Conservation (phyloP, 2,797 vertebrate species). For the Onychomys arenicola region DNA sequence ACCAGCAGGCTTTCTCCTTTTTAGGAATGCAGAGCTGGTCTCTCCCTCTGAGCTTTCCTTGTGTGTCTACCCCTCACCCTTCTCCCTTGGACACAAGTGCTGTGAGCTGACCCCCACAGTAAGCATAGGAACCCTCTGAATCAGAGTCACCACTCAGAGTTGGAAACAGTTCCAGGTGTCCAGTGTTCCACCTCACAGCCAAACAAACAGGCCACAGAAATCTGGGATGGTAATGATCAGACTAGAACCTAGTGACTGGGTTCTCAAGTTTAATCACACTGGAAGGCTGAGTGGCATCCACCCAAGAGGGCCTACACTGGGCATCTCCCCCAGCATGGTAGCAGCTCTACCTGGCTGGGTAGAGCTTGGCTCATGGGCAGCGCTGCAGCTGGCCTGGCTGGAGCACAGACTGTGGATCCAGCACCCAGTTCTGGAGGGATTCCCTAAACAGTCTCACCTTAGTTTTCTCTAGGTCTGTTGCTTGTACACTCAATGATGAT, state of each 20-base stretch:
- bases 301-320: not conserved
- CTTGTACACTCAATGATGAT: not conserved
- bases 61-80: rapidly evolving
- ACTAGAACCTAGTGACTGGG: too few relatives aligned
- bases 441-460: not conserved
- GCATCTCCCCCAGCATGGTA: not conserved
- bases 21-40: not conserved
- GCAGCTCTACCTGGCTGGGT: not conserved
- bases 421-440: rapidly evolving
- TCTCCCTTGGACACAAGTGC: not conserved
- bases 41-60: not conserved
- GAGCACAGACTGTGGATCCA: not conserved
- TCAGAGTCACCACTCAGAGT: too few relatives aligned
- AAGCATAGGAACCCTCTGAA: not conserved
- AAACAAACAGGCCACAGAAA: not conserved
- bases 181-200: not conserved
- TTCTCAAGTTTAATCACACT: not conserved
- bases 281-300: too few relatives aligned
- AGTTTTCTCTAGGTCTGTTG: not conserved
- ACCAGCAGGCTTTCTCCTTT: too few relatives aligned
- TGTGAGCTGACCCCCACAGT: not conserved
- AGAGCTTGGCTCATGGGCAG: too few relatives aligned
- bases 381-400: not conserved
- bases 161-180: not conserved
- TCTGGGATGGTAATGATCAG: rapidly evolving